These are phyloP conservation scores for Zonitis immaculata DNA, from an alignment of 2,888 invertebrate genomes.

Conservation along the genomic window DNA sequence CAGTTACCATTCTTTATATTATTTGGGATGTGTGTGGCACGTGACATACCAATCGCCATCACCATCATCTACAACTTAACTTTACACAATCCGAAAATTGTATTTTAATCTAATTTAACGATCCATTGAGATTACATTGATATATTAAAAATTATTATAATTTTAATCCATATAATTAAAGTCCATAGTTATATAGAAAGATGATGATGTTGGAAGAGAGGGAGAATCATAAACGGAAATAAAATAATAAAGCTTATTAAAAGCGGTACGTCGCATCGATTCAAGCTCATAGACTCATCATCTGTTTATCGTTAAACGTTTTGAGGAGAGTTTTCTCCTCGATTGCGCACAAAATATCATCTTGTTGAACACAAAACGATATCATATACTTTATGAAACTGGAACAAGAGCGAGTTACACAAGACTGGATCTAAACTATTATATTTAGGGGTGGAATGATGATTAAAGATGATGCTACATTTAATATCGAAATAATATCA, in stretches of 20 bases:
- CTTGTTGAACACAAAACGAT: not conserved
- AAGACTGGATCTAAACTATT: conserved; percentile 16
- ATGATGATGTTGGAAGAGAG: conserved; percentile 4
- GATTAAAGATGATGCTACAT: not conserved
- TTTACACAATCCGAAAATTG: conserved; percentile 1
- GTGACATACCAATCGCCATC: not conserved
- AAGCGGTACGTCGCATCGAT: conserved; percentile 39
- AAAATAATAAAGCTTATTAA: conserved; percentile 43
- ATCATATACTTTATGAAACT: not conserved
- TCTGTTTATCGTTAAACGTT: conserved; percentile 39
- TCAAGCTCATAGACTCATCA: conserved; percentile 36
- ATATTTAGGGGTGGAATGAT: not conserved
- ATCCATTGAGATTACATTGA: not conserved
- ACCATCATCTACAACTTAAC: not conserved
- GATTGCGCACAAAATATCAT: conserved; percentile 28
- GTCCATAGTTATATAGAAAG: too few species aligned
- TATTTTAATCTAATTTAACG: not conserved
- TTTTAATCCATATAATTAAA: too few species aligned
- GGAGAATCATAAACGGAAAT: conserved; percentile 24
- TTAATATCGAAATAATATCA: not conserved
- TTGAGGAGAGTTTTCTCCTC: conserved; percentile 35
- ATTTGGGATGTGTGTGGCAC: not conserved
- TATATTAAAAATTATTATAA: too few species aligned
- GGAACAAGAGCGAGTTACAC: conserved; percentile 7
- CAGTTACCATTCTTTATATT: not conserved